Evolutionary conservation across 2,888 invertebrate species (phyloP), one percentile per base, ranked within the genome.

Genomic region (Desoria tigrina): DNA sequence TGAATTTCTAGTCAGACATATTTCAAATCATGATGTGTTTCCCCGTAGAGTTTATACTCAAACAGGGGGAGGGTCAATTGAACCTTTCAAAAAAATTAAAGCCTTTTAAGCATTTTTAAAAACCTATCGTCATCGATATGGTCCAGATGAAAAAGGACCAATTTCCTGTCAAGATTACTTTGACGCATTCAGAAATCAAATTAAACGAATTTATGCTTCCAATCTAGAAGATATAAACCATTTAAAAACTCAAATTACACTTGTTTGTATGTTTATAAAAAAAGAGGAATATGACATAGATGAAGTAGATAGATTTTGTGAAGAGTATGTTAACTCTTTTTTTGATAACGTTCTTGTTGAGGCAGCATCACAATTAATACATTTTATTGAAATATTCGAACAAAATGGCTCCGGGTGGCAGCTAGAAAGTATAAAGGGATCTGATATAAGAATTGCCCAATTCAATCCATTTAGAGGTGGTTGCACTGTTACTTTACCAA

Each of bases 361-460:
- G n/a, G n/a, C n/a, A n/a, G n/a, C n/a, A n/a, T n/a, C n/a, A n/a
- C n/a, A n/a, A n/a, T n/a, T n/a, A n/a, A n/a, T n/a, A n/a, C n/a
- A 24, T 60, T 24, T 50, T 18, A 28, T 49, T 26, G 60, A 60
- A 21, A 60, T 60, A 60, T 60, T 60, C 27, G 26, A 42, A 27
- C n/a, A 49, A 26, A 28, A 60, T 60, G 49, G 60, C 7, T 27
- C 27, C 3, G 60, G 60, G 2, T 60, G 60, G 60, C 14, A 14
- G 26, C 21, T 60, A 2, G 24, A 60, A 6, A 2, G n/a, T 24
- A 21, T 49, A 14, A 9, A 26, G 26, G 60, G 60, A 9, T 49
- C 27, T 27, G 60, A 60, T 50, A 49, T 60, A 45, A 23, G 60
- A 60, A 42, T 60, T 23, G 50, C 60, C 7, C 11, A n/a, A n/a